These are phyloP conservation scores for Crematogaster levior DNA, from an alignment of 2,888 invertebrate genomes.

Conservation along the genomic window DNA sequence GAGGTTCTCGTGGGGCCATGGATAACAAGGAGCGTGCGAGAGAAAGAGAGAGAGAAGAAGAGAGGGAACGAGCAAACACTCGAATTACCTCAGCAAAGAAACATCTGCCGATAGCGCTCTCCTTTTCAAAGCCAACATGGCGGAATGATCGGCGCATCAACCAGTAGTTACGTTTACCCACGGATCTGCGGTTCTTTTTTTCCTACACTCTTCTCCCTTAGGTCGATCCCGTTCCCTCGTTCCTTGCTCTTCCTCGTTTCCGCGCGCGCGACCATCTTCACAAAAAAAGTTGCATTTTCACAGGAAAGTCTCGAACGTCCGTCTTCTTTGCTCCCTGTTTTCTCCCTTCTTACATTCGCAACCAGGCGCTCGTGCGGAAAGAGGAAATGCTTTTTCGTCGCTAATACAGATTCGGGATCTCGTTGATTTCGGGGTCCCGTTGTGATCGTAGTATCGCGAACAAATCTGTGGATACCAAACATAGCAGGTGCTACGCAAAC, in stretches of 20 bases:
- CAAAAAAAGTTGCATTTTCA: constrained; percentile 28
- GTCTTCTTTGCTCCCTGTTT: not conserved
- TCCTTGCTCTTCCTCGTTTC: constrained; percentile 60
- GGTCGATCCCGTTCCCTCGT: constrained; percentile 43
- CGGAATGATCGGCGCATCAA: constrained; percentile 85
- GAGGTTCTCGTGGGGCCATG: constrained; percentile 40
- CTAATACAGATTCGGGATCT: constrained; percentile 23
- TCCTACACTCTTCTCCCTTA: constrained; percentile 50
- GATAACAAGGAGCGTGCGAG: constrained; percentile 19
- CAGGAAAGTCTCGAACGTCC: not conserved
- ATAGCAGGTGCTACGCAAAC: constrained; percentile 45
- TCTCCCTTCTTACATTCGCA: not conserved
- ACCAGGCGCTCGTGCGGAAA: constrained; percentile 46
- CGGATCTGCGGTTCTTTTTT: constrained; percentile 85
- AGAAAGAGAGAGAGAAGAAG: constrained; percentile 14
- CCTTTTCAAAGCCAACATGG: constrained; percentile 84
- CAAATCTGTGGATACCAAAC: constrained; percentile 24
- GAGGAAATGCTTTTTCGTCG: constrained; percentile 14
- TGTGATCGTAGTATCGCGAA: constrained; percentile 21
- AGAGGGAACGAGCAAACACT: constrained; percentile 72
- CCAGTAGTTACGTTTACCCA: constrained; percentile 84
- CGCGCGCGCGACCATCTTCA: constrained; percentile 21
- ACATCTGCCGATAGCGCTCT: constrained; percentile 82
- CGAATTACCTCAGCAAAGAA: constrained; percentile 76
- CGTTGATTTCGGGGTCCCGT: no score